Base-by-base conservation (phyloP, 2,113 vertebrate species). In the Hydropotes inermis region DNA sequence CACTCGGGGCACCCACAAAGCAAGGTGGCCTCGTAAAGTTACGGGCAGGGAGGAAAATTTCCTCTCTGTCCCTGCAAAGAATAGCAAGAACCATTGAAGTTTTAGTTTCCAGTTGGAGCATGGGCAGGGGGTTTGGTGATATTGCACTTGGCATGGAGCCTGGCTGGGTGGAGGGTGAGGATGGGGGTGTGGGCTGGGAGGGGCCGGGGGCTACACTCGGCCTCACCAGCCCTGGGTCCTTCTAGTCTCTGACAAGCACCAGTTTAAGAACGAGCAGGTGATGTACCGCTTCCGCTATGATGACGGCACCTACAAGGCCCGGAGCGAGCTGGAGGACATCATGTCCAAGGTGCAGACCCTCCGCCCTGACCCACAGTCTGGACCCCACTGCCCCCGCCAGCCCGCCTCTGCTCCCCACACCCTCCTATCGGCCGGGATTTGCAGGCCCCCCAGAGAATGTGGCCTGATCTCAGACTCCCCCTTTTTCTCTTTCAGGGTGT, bases 221-320 rank as follows among this genome's bases (percentile, higher is more conserved):
- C 19, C 36, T 98, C 23, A 96, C 83, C 0, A 2, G 1, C 5
- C 7, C 47, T 70, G 86, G 84, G 16, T 58, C 98, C 91, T 67
- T 97, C 90, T 82, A 99, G 99, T 99, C 98, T 99, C 99, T 54
- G 99, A 99, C 98, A 99, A 99, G 97, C 99, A 99, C 98, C 99
- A 99, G 98, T 99, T 99, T 98, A 99, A 99, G 99, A 99, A 99
- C 0, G 99, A 99, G 97, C 99, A 99, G 98, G 99, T 99, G 94
- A 98, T 99, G 98, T 99, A 99, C 98, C 99, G 99, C 50, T 99
- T 99, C 98, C 99, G 99, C 87, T 99, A 99, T 0, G 99, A 99
- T 0, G 99, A 99, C 1, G 99, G 99, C 89, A 99, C 99, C 0
- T 99, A 99, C 98, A 99, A 99, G 98, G 99, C 99, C 36, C 99